A percentile compares a stretch with the other conserved stretches of the same genome.
These are phyloP conservation scores for Aphidius colemani DNA, from an alignment of 2,888 invertebrate genomes.

Conservation along the genomic window DNA sequence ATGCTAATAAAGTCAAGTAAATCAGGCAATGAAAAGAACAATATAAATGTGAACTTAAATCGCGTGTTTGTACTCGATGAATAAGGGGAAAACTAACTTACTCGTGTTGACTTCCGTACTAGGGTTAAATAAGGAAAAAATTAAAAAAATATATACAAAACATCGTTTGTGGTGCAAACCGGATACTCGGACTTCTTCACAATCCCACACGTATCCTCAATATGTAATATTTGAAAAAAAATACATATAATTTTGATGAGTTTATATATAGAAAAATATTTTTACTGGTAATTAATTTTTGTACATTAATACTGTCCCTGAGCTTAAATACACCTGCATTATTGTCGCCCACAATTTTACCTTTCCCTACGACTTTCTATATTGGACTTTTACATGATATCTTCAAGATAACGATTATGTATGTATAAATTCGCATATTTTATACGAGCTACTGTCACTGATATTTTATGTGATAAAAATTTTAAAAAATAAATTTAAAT, in stretches of 20 bases:
- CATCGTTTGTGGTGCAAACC: not conserved
- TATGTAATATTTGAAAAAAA: conserved; percentile 17
- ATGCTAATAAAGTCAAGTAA: not conserved
- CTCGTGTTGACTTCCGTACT: too few relatives aligned
- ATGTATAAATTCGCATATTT: conserved; percentile 10
- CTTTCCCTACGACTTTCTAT: conserved; percentile 51
- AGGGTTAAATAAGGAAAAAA: too few relatives aligned
- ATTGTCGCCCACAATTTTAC: conserved; percentile 46
- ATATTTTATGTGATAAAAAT: conserved; percentile 1
- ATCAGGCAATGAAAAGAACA: too few relatives aligned
- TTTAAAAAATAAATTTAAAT: too few relatives aligned
- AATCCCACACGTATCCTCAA: conserved; percentile 31
- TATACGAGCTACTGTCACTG: conserved; percentile 15
- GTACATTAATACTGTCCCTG: too few relatives aligned
- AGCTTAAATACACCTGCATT: conserved; percentile 34
- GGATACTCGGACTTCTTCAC: not conserved
- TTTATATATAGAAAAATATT: too few relatives aligned
- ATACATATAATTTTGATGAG: too few relatives aligned
- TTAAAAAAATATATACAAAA: not conserved
- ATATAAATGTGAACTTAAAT: too few relatives aligned
- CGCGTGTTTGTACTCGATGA: too few relatives aligned
- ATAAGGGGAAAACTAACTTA: too few relatives aligned
- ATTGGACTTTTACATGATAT: conserved; percentile 41
- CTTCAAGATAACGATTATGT: conserved; percentile 23
- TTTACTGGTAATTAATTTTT: too few relatives aligned